These are phyloP conservation scores for Drosophila robusta DNA, from an alignment of 2,888 invertebrate species.

Conservation along the genomic window DNA sequence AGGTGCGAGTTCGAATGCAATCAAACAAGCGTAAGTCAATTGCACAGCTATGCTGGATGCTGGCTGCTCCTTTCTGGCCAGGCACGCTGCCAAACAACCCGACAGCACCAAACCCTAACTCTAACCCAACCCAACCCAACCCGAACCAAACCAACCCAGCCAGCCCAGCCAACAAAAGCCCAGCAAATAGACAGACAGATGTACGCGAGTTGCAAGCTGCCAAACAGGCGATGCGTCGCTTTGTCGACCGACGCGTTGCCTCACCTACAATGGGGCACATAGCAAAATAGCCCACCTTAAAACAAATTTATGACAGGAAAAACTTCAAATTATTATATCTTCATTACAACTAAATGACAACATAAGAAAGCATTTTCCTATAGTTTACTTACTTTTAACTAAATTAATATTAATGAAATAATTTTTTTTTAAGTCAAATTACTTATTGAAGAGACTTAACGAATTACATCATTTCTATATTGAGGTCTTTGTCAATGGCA, in stretches of 20 bases:
- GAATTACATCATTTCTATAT: too few species aligned
- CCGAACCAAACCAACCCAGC: conserved; percentile 22
- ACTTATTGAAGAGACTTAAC: too few species aligned
- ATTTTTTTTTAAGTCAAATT: too few species aligned
- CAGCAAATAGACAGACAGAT: conserved; percentile 71
- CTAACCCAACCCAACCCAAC: conserved; percentile 5
- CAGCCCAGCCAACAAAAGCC: conserved; percentile 18
- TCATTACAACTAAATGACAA: too few species aligned
- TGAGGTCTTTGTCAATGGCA: too few species aligned
- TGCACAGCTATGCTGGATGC: conserved; percentile 60
- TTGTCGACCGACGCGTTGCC: conserved; percentile 43
- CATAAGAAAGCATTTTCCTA: too few species aligned
- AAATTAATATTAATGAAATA: too few species aligned
- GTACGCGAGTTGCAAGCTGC: conserved; percentile 67
- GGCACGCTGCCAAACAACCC: conserved; percentile 32
- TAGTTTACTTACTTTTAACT: too few species aligned
- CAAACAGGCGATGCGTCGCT: conserved; percentile 57
- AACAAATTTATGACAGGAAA: neutral
- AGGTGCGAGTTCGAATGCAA: conserved; percentile 80
- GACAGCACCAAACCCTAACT: neutral
- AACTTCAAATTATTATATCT: too few species aligned
- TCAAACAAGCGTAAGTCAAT: conserved; percentile 78
- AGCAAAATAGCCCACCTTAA: neutral
- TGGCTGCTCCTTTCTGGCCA: conserved; percentile 30
- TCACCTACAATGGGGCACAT: conserved; percentile 39